A percentile compares a stretch with the other conserved stretches of the same genome.
phyloP scores from a whole-genome alignment of 2,113 vertebrate genomes.

The Chloroceryle aenea region DNA sequence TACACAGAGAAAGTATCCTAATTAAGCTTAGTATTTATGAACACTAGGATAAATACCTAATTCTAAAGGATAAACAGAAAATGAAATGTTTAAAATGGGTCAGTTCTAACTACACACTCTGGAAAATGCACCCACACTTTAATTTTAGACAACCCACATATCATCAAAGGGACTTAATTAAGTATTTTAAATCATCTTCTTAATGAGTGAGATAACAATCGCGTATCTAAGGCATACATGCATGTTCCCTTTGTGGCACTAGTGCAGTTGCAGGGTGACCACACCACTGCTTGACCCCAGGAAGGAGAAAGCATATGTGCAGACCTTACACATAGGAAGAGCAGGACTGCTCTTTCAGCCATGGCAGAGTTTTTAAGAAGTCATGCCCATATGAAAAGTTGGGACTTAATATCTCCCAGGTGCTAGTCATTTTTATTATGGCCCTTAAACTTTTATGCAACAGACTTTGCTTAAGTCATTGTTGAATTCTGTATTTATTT shows the following conservation, averaged over 20 bases:
- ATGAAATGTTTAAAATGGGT: background rate
- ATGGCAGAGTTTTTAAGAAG: background rate
- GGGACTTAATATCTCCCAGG: background rate
- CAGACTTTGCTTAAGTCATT: background rate
- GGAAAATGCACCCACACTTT: background rate
- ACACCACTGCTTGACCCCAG: background rate
- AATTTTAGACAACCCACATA: background rate
- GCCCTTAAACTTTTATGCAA: background rate
- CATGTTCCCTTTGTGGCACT: background rate
- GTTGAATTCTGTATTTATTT: background rate
- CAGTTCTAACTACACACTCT: background rate
- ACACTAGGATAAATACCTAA: background rate
- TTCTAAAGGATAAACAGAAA: background rate
- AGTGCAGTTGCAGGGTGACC: background rate
- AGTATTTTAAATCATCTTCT: slow-evolving; percentile 28
- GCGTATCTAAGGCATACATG: background rate
- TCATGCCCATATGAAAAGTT: background rate
- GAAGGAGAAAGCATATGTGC: background rate
- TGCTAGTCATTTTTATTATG: background rate
- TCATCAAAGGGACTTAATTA: background rate
- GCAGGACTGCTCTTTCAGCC: background rate
- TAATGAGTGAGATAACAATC: background rate
- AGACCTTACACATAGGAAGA: rapidly evolving
- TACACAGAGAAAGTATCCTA: background rate
- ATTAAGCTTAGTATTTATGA: background rate